Evolutionary conservation across 2,888 invertebrate genomes (phyloP), one percentile per base, ranked within the genome.

Genomic region (Epistrophe eligans): DNA sequence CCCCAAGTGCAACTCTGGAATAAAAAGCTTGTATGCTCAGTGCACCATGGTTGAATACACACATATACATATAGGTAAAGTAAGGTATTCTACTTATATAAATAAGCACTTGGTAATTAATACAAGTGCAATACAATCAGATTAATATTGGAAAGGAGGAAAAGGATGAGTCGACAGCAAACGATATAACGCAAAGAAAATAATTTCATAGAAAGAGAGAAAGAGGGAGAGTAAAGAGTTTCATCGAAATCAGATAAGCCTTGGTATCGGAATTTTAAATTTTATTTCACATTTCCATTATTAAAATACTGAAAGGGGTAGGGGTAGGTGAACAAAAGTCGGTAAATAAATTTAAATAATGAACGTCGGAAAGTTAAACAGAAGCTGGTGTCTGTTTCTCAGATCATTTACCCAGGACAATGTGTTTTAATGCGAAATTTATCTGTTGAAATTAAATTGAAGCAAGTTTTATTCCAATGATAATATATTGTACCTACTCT

Each of bases 211-310:
- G 11, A 13, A 13, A 55, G 15, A n/a, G n/a, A 32, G 32, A 58
- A n/a, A n/a, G n/a, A n/a, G n/a, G n/a, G n/a, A n/a, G n/a, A n/a
- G n/a, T n/a, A n/a, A n/a, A n/a, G 70, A 71, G 50, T 19, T 57
- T 64, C 50, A 58, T 76, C 52, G 76, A 15, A 62, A 80, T 80
- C 84, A 84, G 84, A 76, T 79, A 84, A 79, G 84, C 13, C 13
- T 43, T 38, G 43, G 24, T 32, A 10, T 71, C 35, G 43, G 50
- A 13, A 70, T 84, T 84, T 80, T 71, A 45, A 58, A 58, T 58
- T 77, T 77, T 67, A 76, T 77, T 66, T 83, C 32, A 38, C 19
- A 64, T 82, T 77, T 77, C 43, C 52, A 55, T 79, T 79, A 48
- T 48, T 48, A 28, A 48, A 48, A 66, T 11, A 9, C 15, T 28